A percentile compares a stretch with the other conserved stretches of the same genome.
phyloP scores from a whole-genome alignment of 2,113 vertebrate species.

The Clarias batrachus region DNA sequence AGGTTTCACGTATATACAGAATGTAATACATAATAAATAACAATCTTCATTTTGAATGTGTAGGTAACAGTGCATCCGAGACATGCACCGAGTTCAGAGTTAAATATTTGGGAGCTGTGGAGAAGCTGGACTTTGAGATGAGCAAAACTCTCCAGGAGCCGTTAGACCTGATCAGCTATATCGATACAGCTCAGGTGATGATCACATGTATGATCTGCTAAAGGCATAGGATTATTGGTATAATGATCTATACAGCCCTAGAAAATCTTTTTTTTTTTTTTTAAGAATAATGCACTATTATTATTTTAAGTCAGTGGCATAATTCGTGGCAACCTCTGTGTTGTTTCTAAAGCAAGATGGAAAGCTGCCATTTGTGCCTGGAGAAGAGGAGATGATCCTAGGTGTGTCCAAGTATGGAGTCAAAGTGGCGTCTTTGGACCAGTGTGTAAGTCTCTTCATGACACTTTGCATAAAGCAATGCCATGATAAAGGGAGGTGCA shows the following conservation, averaged over 20 bases:
- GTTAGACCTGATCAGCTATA: constrained; percentile 93
- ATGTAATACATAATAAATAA: not conserved
- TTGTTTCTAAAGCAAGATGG: constrained; percentile 88
- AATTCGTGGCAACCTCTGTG: too few relatives aligned
- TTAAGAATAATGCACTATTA: not conserved
- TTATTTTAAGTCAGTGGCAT: not conserved
- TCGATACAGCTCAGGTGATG: constrained; percentile 92
- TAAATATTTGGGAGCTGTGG: constrained; percentile 91
- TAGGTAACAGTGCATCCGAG: constrained; percentile 85
- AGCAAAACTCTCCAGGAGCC: constrained; percentile 86
- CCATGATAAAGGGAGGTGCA: not conserved
- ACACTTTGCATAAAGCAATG: not conserved
- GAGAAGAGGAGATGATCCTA: constrained; percentile 92
- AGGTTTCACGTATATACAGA: not conserved
- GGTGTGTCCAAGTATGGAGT: constrained; percentile 94
- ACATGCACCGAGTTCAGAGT: constrained; percentile 90
- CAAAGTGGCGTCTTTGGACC: constrained; percentile 90
- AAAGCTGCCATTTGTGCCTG: constrained; percentile 92
- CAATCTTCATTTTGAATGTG: not conserved
- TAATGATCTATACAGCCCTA: not conserved
- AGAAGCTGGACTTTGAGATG: constrained; percentile 84
- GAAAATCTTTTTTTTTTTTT: not conserved
- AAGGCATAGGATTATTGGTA: not conserved
- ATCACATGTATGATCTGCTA: not conserved
- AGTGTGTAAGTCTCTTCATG: constrained; percentile 84